These are phyloP conservation scores for Podocnemis expansa DNA, from an alignment of 2,113 vertebrate species.

Conservation along the genomic window DNA sequence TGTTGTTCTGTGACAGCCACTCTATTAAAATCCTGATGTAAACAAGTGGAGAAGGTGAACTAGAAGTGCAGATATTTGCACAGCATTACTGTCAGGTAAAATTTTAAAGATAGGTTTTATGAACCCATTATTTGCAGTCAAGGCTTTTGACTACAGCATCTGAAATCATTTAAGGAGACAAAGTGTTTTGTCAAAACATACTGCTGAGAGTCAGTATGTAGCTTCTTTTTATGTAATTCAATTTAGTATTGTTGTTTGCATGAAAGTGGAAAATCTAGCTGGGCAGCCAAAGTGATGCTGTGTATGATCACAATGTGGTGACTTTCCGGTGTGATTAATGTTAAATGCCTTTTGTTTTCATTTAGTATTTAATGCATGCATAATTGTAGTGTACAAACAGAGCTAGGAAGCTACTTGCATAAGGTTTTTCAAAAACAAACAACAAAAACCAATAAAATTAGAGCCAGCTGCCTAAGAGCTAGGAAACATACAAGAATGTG, in stretches of 20 bases:
- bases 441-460: background rate
- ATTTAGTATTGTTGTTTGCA: constrained; percentile 80
- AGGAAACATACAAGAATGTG: background rate
- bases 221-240: constrained; percentile 84
- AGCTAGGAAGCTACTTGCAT: constrained; percentile 33
- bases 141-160: constrained; percentile 85
- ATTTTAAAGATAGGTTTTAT: constrained; percentile 86
- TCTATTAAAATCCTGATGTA: constrained; percentile 86
- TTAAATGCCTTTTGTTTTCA: constrained; percentile 76
- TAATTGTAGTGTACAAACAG: constrained; percentile 66
- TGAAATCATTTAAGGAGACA: constrained; percentile 88
- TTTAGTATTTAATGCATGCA: constrained; percentile 71
- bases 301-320: constrained; percentile 71
- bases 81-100: constrained; percentile 85
- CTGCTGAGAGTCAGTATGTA: constrained; percentile 80
- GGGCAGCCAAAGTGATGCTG: constrained; percentile 65
- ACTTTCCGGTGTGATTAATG: constrained; percentile 74
- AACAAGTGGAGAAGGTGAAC: constrained; percentile 84
- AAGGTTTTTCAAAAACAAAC: constrained; percentile 36
- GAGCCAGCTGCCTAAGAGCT: background rate
- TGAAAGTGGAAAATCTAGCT: constrained; percentile 76
- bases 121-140: constrained; percentile 85
- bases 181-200: constrained; percentile 87
- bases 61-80: constrained; percentile 83
- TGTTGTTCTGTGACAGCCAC: constrained; percentile 82